These are phyloP conservation scores for Hirtodrosophila duncani DNA, from an alignment of 2,888 invertebrate species.

Conservation along the genomic window DNA sequence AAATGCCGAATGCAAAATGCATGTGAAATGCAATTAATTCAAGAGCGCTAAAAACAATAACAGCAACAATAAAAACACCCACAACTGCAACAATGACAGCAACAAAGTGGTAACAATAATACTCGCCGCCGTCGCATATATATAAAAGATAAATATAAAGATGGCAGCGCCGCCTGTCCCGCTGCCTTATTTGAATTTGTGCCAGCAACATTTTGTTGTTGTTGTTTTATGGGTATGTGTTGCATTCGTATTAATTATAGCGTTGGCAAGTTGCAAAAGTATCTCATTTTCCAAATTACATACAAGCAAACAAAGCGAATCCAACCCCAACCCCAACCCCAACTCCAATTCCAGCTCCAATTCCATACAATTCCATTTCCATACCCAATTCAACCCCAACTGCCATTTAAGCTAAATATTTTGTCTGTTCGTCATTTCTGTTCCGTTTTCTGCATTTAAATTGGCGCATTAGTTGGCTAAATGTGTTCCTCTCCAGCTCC, in stretches of 20 bases:
- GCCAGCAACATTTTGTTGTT: conserved; percentile 41
- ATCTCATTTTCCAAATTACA: conserved; percentile 68
- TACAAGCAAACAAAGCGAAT: conserved; percentile 25
- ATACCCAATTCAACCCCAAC: conserved; percentile 43
- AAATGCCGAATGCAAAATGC: conserved; percentile 45
- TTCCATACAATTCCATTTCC: conserved; percentile 37
- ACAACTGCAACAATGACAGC: conserved; percentile 8
- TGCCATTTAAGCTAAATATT: conserved; percentile 65
- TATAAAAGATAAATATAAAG: conserved; percentile 49
- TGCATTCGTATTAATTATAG: conserved; percentile 61
- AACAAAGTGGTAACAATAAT: conserved; percentile 43
- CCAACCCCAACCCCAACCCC: conserved; percentile 1
- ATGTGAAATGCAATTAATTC: conserved; percentile 69
- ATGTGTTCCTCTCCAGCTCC: conserved; percentile 42
- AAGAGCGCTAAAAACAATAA: conserved; percentile 39
- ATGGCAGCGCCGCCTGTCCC: conserved; percentile 51
- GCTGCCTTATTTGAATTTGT: conserved; percentile 60
- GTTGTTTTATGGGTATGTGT: conserved; percentile 16
- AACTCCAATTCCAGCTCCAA: conserved; percentile 23
- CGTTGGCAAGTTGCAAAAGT: conserved; percentile 59
- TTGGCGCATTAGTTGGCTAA: conserved; percentile 68
- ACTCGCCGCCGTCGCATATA: neutral
- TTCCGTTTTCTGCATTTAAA: conserved; percentile 55
- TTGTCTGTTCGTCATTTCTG: conserved; percentile 45
- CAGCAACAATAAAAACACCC: neutral